Evolutionary conservation across 1,140 invertebrate genomes (phyloP).

Genomic region (Eurosta solidaginis): DNA sequence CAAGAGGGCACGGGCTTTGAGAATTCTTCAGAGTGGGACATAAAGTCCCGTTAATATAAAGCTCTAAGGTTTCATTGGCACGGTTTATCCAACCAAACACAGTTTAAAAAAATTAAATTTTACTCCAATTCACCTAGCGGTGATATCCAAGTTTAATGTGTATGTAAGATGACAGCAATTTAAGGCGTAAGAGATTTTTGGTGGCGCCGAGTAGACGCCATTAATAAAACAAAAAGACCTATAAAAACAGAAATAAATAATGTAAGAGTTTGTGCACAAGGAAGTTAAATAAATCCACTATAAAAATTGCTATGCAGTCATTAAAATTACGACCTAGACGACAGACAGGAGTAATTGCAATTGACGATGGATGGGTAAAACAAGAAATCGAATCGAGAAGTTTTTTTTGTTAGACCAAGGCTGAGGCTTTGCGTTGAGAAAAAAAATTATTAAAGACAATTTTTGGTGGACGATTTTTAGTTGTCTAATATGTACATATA

Average conservation of each 20-base stretch:
- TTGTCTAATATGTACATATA: too few relatives aligned
- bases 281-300: not conserved
- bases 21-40: too few relatives aligned
- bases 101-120: too few relatives aligned
- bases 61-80: too few relatives aligned
- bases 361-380: not conserved
- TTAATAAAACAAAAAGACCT: not conserved
- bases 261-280: not conserved
- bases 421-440: too few relatives aligned
- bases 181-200: slow-evolving; percentile 11
- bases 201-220: not conserved
- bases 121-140: not conserved
- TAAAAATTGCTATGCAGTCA: not conserved
- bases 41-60: too few relatives aligned
- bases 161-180: not conserved
- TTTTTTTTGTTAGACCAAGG: too few relatives aligned
- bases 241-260: not conserved
- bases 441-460: too few relatives aligned
- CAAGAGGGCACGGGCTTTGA: too few relatives aligned
- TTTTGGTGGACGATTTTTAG: too few relatives aligned
- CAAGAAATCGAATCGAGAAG: not conserved
- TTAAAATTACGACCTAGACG: not conserved
- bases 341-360: not conserved
- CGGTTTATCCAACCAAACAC: too few relatives aligned
- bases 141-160: not conserved